These are phyloP conservation scores for Drosophila paramelanica DNA, from an alignment of 2,888 invertebrate genomes.

Conservation along the genomic window DNA sequence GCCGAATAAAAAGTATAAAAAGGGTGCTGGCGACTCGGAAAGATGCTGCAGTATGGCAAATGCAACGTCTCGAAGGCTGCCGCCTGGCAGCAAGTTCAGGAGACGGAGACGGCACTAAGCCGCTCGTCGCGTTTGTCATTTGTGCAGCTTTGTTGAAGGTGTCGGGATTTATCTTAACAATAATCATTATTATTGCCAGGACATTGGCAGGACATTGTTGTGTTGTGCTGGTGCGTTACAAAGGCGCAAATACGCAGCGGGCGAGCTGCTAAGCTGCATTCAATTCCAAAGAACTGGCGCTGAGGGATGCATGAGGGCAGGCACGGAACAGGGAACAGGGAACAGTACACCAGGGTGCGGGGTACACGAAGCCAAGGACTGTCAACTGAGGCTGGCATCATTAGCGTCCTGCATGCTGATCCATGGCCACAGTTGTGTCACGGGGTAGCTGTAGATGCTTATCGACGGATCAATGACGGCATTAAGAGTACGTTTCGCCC, in stretches of 20 bases:
- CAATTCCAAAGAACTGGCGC: conserved; percentile 52
- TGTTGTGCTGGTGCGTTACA: conserved; percentile 53
- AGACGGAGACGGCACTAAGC: conserved; percentile 10
- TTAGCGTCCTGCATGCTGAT: conserved; percentile 54
- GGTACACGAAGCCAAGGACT: conserved; percentile 10
- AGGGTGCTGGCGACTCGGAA: conserved; percentile 14
- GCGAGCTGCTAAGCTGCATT: conserved; percentile 77
- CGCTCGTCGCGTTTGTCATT: conserved; percentile 79
- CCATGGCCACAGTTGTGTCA: conserved; percentile 22
- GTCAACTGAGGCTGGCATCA: conserved; percentile 47
- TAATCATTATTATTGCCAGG: conserved; percentile 76
- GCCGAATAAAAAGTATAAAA: conserved; percentile 10
- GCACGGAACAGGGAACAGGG: not conserved
- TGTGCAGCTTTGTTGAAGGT: conserved; percentile 83
- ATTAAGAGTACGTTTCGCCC: conserved; percentile 47
- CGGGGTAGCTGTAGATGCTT: conserved; percentile 75
- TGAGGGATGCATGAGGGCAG: conserved; percentile 51
- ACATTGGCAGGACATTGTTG: conserved; percentile 46
- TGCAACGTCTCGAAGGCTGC: conserved; percentile 44
- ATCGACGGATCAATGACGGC: conserved; percentile 74
- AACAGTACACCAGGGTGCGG: conserved; percentile 1
- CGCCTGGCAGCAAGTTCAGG: conserved; percentile 14
- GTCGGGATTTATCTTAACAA: conserved; percentile 84
- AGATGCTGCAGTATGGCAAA: conserved; percentile 3
- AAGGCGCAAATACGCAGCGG: conserved; percentile 77